Base-by-base conservation (phyloP, 2,797 vertebrate species). In the Avahi laniger region DNA sequence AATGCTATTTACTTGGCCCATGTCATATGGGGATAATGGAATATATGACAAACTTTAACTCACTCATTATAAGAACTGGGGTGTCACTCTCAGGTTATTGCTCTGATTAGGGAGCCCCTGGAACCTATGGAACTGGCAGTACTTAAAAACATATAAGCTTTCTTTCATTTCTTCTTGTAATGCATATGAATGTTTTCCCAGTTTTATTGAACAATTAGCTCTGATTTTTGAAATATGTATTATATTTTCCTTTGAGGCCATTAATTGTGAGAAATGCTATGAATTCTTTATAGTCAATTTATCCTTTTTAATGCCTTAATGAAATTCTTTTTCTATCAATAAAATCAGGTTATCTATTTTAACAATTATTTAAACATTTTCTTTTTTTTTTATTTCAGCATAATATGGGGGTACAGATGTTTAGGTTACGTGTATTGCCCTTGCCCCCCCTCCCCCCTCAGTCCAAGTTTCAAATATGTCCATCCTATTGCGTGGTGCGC, bases 261-360 rank as follows among this genome's bases (percentile, higher is more conserved):
- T 81, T 91, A 57, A 59, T 24, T 69, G 72, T 82, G 54, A 95
- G 35, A 95, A 93, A 50, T 93, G 11, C 52, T 80, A 93, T 88
- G 38, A 96, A 95, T 83, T 93, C 76, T 89, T 96, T 89, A 87
- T 87, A 72, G 41, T 59, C 28, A 69, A 43, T 79, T 73, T 94
- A 33, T 48, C 30, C 48, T 57, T 83, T 95, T 93, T 81, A 85
- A 26, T 85, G 1, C 1, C 33, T 35, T 90, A 41, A 46, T 79
- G n/a, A 7, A 35, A 43, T 92, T 67, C 7, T 70, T 91, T 67
- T 73, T 50, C n/a, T 46, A 28, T 81, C 63, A 87, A 28, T n/a
- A 70, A 26, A 91, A 1, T 89, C 18, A 24, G 18, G 6, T 94
- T 90, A 90, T 73, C 63, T 63, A 75, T 83, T 89, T 85, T 70